Conservation (phyloP, 2,113 vertebrate genomes). For the Phodopus roborovskii region DNA sequence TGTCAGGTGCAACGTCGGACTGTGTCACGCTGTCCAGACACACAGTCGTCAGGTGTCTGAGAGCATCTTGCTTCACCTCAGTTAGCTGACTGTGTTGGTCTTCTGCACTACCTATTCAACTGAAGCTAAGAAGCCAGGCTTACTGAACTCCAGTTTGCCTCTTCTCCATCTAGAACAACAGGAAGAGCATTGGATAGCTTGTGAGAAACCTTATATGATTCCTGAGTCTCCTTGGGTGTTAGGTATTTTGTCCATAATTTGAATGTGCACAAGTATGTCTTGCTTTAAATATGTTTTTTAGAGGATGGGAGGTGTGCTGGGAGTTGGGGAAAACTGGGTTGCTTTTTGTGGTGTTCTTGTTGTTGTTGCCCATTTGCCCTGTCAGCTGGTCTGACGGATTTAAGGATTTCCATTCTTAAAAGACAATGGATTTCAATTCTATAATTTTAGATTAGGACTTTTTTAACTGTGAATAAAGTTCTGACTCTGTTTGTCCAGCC, state of each 20-base stretch:
- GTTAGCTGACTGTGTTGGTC: background rate
- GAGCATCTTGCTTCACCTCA: background rate
- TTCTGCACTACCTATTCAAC: background rate
- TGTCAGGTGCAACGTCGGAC: background rate
- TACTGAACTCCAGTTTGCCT: background rate
- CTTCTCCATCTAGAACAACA: constrained; percentile 9
- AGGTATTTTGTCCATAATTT: constrained; percentile 47
- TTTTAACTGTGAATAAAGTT: constrained; percentile 73
- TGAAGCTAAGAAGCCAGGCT: background rate
- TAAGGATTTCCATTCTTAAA: constrained; percentile 72
- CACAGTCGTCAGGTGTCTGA: accelerated
- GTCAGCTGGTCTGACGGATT: constrained; percentile 88
- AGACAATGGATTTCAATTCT: constrained; percentile 33
- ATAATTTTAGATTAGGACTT: constrained; percentile 27
- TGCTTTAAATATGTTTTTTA: constrained; percentile 51
- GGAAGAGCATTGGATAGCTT: background rate
- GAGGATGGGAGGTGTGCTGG: background rate
- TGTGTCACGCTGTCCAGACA: background rate
- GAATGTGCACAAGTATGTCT: constrained; percentile 68
- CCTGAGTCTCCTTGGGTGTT: constrained; percentile 60
- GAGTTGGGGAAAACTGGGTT: background rate
- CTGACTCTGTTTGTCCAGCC: constrained; percentile 9
- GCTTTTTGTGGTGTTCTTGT: constrained; percentile 77
- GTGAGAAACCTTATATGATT: background rate
- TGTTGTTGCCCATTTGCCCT: constrained; percentile 41